Evolutionary conservation across 2,888 invertebrate species (phyloP).

Genomic region (Andrena praecox): DNA sequence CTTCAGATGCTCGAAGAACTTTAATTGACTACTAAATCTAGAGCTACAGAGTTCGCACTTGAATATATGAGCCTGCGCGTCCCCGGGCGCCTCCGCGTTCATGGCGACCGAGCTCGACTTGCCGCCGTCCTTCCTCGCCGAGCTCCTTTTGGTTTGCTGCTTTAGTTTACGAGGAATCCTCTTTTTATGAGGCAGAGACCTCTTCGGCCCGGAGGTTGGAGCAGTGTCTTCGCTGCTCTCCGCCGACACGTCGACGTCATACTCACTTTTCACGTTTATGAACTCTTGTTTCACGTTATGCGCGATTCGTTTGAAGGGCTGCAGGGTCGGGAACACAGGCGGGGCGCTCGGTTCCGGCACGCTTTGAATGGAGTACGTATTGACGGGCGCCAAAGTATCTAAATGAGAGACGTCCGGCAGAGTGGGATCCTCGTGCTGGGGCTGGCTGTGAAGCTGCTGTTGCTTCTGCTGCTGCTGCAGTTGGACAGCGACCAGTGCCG

Average conservation of each 20-base stretch:
- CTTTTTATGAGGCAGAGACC: conserved; percentile 94
- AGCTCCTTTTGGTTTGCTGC: conserved; percentile 81
- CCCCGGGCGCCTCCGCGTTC: conserved; percentile 70
- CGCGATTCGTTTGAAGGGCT: conserved; percentile 77
- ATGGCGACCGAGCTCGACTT: conserved; percentile 70
- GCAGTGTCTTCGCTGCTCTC: conserved; percentile 85
- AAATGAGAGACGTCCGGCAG: conserved; percentile 81
- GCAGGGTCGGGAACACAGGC: conserved; percentile 78
- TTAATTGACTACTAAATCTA: conserved; percentile 91
- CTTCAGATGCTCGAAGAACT: conserved; percentile 94
- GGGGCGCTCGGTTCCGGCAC: conserved; percentile 78
- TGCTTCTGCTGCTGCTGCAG: conserved; percentile 88
- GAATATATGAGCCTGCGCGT: conserved; percentile 86
- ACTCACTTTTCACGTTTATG: conserved; percentile 84
- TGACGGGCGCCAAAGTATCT: conserved; percentile 79
- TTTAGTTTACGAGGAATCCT: conserved; percentile 92
- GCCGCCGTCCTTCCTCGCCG: conserved; percentile 74
- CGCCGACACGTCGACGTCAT: conserved; percentile 84
- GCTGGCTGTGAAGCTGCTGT: conserved; percentile 84
- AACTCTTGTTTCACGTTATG: conserved; percentile 82
- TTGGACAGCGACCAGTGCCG: conserved; percentile 88
- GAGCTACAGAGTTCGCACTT: conserved; percentile 93
- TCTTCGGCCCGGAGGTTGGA: conserved; percentile 85
- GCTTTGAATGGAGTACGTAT: conserved; percentile 81
- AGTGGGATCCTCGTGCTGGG: conserved; percentile 78